Evolutionary conservation across 2,113 vertebrate genomes (phyloP).

Genomic region (Conger conger): DNA sequence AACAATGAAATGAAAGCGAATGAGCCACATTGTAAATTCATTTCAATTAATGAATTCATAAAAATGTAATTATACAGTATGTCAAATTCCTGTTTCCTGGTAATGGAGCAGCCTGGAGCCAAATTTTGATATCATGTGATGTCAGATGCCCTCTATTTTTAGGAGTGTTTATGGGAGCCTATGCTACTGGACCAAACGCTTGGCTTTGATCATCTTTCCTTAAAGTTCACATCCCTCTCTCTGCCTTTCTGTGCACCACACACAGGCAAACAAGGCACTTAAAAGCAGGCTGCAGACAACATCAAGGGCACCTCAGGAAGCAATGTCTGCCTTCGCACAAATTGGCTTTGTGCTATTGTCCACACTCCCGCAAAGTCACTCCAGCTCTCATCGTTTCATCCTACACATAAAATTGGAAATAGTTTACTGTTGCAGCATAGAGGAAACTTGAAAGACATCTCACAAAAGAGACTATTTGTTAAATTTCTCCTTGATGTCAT

Average conservation of each 20-base stretch:
- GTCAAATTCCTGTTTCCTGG: not conserved
- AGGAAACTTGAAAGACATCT: not conserved
- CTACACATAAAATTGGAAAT: not conserved
- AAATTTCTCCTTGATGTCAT: not conserved
- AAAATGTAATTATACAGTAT: not conserved
- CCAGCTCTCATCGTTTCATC: not conserved
- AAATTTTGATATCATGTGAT: not conserved
- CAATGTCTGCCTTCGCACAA: not conserved
- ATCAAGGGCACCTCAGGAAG: constrained; percentile 32
- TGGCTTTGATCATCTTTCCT: constrained; percentile 41
- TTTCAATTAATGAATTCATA: not conserved
- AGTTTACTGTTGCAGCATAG: not conserved
- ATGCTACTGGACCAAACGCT: constrained; percentile 14
- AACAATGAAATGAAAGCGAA: not conserved
- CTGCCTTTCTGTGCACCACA: constrained; percentile 2
- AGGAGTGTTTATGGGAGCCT: constrained; percentile 24
- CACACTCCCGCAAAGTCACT: not conserved
- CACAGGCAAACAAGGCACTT: constrained; percentile 13
- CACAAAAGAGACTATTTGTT: not conserved
- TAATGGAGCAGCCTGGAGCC: not conserved
- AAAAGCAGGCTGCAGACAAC: constrained; percentile 25
- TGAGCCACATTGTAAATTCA: not conserved
- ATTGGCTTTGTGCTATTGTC: constrained; percentile 5
- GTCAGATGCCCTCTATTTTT: not conserved
- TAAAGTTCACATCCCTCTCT: constrained; percentile 34